phyloP scores from a whole-genome alignment of 2,797 vertebrate species.

The Mallotus villosus region DNA sequence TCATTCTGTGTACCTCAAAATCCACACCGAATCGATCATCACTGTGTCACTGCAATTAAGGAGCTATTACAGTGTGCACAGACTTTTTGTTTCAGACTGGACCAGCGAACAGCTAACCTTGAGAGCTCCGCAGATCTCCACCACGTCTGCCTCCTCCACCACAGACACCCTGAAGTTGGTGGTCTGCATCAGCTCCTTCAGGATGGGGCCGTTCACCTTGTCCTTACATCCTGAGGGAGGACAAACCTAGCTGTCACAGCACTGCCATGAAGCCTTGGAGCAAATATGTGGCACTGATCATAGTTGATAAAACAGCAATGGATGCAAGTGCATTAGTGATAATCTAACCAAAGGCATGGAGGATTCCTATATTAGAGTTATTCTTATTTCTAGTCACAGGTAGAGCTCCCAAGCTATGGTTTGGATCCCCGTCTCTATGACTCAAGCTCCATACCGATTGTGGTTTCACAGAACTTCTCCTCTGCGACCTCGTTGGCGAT shows the following conservation, averaged over 20 bases:
- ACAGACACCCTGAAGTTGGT: constrained; percentile 91
- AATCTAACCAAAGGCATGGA: too few relatives aligned
- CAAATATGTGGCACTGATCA: too few relatives aligned
- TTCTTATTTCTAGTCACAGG: too few relatives aligned
- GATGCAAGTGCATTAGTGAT: too few relatives aligned
- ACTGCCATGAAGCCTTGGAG: too few relatives aligned
- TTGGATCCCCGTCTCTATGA: neutral
- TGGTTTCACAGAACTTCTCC: constrained; percentile 97
- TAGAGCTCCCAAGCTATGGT: neutral
- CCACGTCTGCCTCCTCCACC: constrained; percentile 90
- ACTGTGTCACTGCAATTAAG: too few relatives aligned
- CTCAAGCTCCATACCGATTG: constrained; percentile 79
- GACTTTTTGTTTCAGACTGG: too few relatives aligned
- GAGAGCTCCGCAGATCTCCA: constrained; percentile 96
- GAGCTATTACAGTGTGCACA: too few relatives aligned
- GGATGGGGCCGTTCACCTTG: constrained; percentile 68
- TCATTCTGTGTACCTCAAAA: too few relatives aligned
- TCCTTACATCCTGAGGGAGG: constrained; percentile 83
- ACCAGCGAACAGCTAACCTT: constrained; percentile 76
- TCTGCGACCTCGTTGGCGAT: constrained; percentile 94
- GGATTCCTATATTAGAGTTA: too few relatives aligned
- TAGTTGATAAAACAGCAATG: too few relatives aligned
- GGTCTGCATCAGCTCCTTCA: constrained; percentile 96
- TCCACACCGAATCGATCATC: too few relatives aligned
- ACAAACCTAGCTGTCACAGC: neutral